Evolutionary conservation across 2,113 vertebrate species (phyloP), one percentile per base, ranked within the genome.

Genomic region (Podarcis muralis): DNA sequence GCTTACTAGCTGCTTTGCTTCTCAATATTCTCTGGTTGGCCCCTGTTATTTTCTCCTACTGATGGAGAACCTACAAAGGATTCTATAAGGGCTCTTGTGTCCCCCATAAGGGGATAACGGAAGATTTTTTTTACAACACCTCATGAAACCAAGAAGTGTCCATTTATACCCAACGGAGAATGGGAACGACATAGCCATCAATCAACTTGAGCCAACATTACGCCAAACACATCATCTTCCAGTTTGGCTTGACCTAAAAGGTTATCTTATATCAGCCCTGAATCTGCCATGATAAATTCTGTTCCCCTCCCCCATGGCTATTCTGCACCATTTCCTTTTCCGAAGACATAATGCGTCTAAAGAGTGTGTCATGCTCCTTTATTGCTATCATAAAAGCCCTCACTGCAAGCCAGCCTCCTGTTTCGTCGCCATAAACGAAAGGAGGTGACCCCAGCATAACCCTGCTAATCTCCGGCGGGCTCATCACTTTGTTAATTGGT

Each of bases 401-500:
- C 66, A 22, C 81, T 88, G 91, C 82, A 92, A 93, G 89, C 79
- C 71, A 7, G 92, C 9, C 81, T 92, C 74, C 6, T 81, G 90
- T 89, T 91, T 93, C 84, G 71, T 87, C 90, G 79, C 79, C 72
- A 88, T 84, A 86, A 90, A 81, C 13, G 37, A 80, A 81, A 95
- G 65, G 57, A 87, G 72, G n/a, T 91, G 92, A 94, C 92, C 92
- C 74, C 85, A 90, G 82, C 84, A 75, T 87, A 91, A 94, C 83
- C 88, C 71, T 53, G 3, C 7, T 91, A 87, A 91, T 91, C 87
- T 90, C 87, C 3, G 0, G 5, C 53, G 43, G 78, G 92, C 86
- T 94, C 91, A 88, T 92, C 83, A 91, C 86, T 91, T 92, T 25
- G 81, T 78, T 95, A 94, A 93, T 89, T 93, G 83, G 76, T 81